Base-by-base conservation (phyloP, 1,140 invertebrate species). In the Magallana ariakensis region DNA sequence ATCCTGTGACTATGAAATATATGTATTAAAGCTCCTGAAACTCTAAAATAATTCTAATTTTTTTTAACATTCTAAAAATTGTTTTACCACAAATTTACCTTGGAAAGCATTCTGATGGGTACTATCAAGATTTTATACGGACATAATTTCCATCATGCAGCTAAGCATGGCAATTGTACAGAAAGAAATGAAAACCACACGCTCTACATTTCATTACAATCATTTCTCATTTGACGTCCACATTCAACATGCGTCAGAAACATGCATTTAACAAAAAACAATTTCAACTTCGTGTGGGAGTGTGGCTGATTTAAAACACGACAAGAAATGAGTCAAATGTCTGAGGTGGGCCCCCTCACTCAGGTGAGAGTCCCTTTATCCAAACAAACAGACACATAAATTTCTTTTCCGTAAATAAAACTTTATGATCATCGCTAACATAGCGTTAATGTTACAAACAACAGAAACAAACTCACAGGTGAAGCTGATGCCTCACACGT, bases 271-370 rank as follows among this genome's bases (percentile, higher is more conserved):
- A 75, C 22, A 13, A 60, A 13, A 13, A n/a, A 75, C 19, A 75
- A 75, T 26, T 13, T 22, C 22, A 75, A 13, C 66, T 75, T 75
- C 19, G 22, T 75, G 66, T 75, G 22, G 66, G 66, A 75, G 66
- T 75, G 22, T 75, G 6, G 22, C 22, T 75, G 66, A 75, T 75
- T 75, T 75, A 75, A 26, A 75, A 33, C 33, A 75, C 11, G 66
- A 75, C 66, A 75, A 75, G 66, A 75, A 75, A 75, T 75, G 66
- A 75, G 66, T 75, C 66, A 75, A 75, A 62, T 33, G 66, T 75
- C 33, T 75, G 33, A 75, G 66, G 66, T 75, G 66, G 66, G 66
- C 22, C 66, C 22, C 33, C 66, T 13, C 66, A 75, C 66, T 75
- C 11, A 22, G 33, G 66, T 75, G 66, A 75, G 33, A 75, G 19